Evolutionary conservation across 2,113 vertebrate species (phyloP), one percentile per base, ranked within the genome.

Genomic region (Callopanchax toddi): DNA sequence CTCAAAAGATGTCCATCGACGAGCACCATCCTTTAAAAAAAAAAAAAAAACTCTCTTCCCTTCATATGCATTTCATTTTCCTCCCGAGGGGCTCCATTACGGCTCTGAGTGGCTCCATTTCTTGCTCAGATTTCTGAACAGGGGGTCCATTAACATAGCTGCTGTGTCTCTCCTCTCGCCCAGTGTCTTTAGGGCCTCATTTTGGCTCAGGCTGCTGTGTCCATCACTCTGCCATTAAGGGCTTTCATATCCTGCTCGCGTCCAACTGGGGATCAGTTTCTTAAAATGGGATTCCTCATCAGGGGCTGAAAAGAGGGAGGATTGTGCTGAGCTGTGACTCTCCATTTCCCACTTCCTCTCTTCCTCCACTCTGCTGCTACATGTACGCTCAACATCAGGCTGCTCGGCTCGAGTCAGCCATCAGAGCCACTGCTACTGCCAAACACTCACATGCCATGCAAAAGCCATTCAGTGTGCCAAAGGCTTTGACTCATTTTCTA

Each of bases 281-380:
- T 96, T 96, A 98, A 97, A 95, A 97, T 95, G 92, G 96, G 95
- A 88, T 97, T 98, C 95, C 94, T 96, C 95, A 95, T 94, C 93
- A 95, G 93, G 94, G 97, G 96, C 97, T 98, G 96, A 94, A 99
- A 98, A 98, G 96, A 98, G 95, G 85, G 96, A 98, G 95, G 95
- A 96, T 94, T 94, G 89, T 91, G 94, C 96, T 98, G 95, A 97
- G 95, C 94, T 93, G 93, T 89, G 87, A 91, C 91, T 95, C 93
- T 93, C 91, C 91, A 94, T 93, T 22, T 71, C 68, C 71, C 83
- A 67, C 65, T 66, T 51, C 56, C 60, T 42, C 46, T 52, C 55
- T 43, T 66, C 67, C 69, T 67, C 46, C 63, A 60, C 71, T 78
- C 67, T 61, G 75, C 74, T 48, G 64, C 54, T 44, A 81, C 63